phyloP scores from a whole-genome alignment of 2,888 invertebrate genomes.

The Pocota personata region DNA sequence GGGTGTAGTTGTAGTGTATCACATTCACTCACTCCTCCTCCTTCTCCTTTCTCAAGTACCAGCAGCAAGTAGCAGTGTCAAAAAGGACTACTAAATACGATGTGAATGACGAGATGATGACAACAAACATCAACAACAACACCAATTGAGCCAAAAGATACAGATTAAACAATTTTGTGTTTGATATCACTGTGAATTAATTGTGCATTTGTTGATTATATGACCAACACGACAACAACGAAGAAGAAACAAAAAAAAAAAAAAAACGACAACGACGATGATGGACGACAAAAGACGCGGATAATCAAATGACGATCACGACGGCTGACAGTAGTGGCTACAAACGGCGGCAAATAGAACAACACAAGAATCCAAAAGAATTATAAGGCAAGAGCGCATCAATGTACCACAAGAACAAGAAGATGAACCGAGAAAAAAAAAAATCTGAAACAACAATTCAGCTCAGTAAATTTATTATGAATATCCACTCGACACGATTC shows the following conservation, averaged over 20 bases:
- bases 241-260: not conserved
- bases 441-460: slow-evolving; percentile 75
- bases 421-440: slow-evolving; percentile 60
- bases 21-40: slow-evolving; percentile 30
- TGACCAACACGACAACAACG: not conserved
- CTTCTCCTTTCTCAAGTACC: not conserved
- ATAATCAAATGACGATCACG: slow-evolving; percentile 37
- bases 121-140: not conserved
- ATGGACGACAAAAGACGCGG: slow-evolving; percentile 12
- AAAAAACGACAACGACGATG: not conserved
- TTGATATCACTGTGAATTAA: slow-evolving; percentile 24
- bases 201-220: slow-evolving; percentile 25
- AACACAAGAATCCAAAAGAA: slow-evolving; percentile 36
- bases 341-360: slow-evolving; percentile 59
- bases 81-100: slow-evolving; percentile 31
- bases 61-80: slow-evolving; percentile 12
- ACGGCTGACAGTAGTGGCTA: slow-evolving; percentile 49
- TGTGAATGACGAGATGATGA: not conserved
- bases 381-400: slow-evolving; percentile 36
- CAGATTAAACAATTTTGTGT: slow-evolving; percentile 6
- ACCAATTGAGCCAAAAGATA: slow-evolving; percentile 1
- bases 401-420: slow-evolving; percentile 32
- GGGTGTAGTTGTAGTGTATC: slow-evolving; percentile 2
- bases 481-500: slow-evolving; percentile 84
- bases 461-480: slow-evolving; percentile 83